Percentiles rank a stretch among this genome's conserved stretches.
phyloP scores from a whole-genome alignment of 2,888 invertebrate genomes.

The Limnephilus auricula region DNA sequence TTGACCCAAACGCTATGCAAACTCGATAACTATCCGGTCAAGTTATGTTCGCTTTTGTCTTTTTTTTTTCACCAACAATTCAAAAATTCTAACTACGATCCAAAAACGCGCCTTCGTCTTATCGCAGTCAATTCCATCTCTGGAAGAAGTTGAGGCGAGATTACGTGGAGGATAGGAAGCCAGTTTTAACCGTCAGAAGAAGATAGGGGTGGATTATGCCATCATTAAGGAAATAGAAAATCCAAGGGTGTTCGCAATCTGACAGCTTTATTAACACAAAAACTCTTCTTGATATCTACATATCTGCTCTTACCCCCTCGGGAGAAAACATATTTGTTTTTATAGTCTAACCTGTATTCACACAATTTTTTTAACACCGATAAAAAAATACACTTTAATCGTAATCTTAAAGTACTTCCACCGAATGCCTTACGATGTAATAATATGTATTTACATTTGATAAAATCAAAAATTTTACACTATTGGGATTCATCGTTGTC shows the following conservation, averaged over 20 bases:
- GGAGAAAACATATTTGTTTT: background rate
- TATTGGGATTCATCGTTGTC: no score
- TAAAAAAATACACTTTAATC: background rate
- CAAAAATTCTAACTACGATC: background rate
- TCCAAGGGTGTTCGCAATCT: constrained; percentile 29
- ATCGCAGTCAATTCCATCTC: constrained; percentile 51
- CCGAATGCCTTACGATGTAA: no score
- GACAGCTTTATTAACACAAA: constrained; percentile 29
- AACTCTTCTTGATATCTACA: background rate
- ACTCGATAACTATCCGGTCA: no score
- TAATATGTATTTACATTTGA: no score
- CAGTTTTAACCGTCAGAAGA: constrained; percentile 34
- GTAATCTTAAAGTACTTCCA: no score
- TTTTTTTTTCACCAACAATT: background rate
- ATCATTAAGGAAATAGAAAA: constrained; percentile 51
- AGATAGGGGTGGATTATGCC: constrained; percentile 50
- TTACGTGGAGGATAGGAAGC: constrained; percentile 48
- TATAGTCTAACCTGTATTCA: background rate
- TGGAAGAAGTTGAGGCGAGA: constrained; percentile 50
- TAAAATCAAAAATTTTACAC: no score
- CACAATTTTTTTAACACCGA: background rate
- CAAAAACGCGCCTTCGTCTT: constrained; percentile 28
- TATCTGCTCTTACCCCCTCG: background rate
- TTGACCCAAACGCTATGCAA: no score
- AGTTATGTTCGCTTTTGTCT: no score